phyloP scores from a whole-genome alignment of 1,140 invertebrate genomes.

The Brachionus rubens region DNA sequence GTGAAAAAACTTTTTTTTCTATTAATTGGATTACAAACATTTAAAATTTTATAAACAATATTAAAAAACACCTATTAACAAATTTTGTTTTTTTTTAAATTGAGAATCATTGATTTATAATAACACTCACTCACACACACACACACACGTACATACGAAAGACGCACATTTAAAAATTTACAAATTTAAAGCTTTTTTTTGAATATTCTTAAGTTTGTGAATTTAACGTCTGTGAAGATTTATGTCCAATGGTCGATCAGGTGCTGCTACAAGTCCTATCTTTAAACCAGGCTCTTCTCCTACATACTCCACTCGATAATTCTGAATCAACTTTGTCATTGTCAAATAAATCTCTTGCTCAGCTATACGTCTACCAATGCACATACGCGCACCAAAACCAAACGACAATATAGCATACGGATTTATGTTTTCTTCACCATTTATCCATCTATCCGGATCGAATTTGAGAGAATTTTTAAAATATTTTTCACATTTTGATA shows the following conservation, averaged over 20 bases:
- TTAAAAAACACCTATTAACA: too few species aligned
- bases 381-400: conserved; percentile 79
- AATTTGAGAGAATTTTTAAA: conserved; percentile 51
- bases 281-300: conserved; percentile 20
- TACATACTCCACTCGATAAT: conserved; percentile 8
- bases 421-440: conserved; percentile 65
- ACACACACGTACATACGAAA: too few species aligned
- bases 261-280: conserved; percentile 18
- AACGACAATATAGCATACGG: conserved; percentile 80
- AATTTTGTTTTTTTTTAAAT: too few species aligned
- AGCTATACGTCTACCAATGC: conserved; percentile 79
- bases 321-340: conserved; percentile 30
- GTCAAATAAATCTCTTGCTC: conserved; percentile 72
- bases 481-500: conserved; percentile 15
- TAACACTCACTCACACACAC: too few species aligned
- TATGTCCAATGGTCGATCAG: conserved; percentile 12
- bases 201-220: too few species aligned
- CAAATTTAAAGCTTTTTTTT: too few species aligned
- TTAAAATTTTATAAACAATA: too few species aligned
- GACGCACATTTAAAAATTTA: too few species aligned
- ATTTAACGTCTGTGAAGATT: conserved; percentile 35
- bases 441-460: conserved; percentile 54
- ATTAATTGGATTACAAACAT: too few species aligned
- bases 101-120: too few species aligned
- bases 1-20: too few species aligned